Evolutionary conservation across 2,797 vertebrate species (phyloP), one percentile per base, ranked within the genome.

Genomic region (Hypotaenidia okinawae): DNA sequence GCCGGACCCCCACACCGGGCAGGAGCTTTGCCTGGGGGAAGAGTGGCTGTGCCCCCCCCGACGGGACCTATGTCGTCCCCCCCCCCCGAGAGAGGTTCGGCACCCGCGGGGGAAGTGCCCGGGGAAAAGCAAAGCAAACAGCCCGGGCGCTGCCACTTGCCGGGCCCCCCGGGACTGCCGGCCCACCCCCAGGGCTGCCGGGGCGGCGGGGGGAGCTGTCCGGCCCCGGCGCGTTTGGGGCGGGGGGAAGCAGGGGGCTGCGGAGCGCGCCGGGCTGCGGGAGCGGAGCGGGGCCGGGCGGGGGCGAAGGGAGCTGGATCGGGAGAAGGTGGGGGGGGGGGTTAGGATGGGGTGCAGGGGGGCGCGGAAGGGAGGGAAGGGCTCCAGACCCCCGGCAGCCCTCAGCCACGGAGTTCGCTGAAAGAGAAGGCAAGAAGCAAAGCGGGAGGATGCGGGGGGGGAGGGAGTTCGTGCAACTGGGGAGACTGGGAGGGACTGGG

Each of bases 61-160:
- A n/a, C 25, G 30, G 75, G 76, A 54, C 73, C 68, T 68, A 32
- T 77, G 41, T 41, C 64, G 33, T 77, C 64, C 55, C 43, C 70
- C 79, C 67, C 45, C 37, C 62, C 58, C 43, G 63, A 62, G 63
- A 90, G 78, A 69, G 68, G 69, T 89, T 86, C 76, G 66, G 74
- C 45, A 47, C 79, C 69, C 41, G 25, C 51, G 67, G 49, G 70
- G 49, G 39, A 79, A 80, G 72, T 4, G 76, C 66, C 45, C 77
- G 45, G 19, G 49, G 24, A 6, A 59, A 22, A 75, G 58, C 19
- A 55, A 91, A 87, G 74, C 64, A 76, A 96, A 94, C 49, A 75
- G 77, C 61, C 28, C 57, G 43, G 22, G 62, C 28, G 9, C 76
- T 75, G 82, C 52, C 93, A 94, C 95, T 93, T 92, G 91, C 82